Base-by-base conservation (phyloP, 2,797 vertebrate genomes). In the Luscinia megarhynchos region DNA sequence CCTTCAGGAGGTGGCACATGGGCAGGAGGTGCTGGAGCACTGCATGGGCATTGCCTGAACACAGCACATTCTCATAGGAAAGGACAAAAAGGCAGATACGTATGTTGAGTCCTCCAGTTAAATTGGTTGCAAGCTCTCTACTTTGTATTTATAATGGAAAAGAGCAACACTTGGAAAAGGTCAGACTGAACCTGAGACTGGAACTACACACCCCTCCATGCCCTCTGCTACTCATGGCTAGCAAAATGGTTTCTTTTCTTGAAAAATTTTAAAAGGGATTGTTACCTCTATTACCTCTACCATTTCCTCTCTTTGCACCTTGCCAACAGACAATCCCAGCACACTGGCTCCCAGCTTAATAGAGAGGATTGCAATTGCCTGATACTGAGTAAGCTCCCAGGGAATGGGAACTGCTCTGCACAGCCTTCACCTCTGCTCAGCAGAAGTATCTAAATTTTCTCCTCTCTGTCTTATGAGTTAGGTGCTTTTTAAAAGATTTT, bases 1-100 rank as follows among this genome's bases (percentile, higher is more conserved):
- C 24, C 11, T 36, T 17, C 3, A 3, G 20, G 19, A 38, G 20
- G 16, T 38, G 29, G 6, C 15, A 48, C 3, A 0, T 26, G 34
- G 30, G 24, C 57, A 27, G 8, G 2, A 57, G 20, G 27, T 43
- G 19, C 5, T 32, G 24, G 19, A 73, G 51, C 32, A 36, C 32
- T 58, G 40, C 29, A 20, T 18, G 38, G 81, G 29, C 21, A 19
- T 3, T 55, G 55, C 21, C 66, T 67, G 53, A 59, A 67, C 59
- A 54, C 8, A 29, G 8, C 19, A 79, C 23, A 11, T 80, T 61
- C 59, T 61, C 9, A 27, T 1, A 45, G 32, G n/a, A 55, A 87
- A 59, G 26, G 10, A 41, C 40, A 34, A 59, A 58, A 78, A 72
- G 8, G 24, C 20, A 59, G 16, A 26, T 27, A 26, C 2, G 51